phyloP scores from a whole-genome alignment of 2,797 vertebrate genomes.

The Trachops cirrhosus region DNA sequence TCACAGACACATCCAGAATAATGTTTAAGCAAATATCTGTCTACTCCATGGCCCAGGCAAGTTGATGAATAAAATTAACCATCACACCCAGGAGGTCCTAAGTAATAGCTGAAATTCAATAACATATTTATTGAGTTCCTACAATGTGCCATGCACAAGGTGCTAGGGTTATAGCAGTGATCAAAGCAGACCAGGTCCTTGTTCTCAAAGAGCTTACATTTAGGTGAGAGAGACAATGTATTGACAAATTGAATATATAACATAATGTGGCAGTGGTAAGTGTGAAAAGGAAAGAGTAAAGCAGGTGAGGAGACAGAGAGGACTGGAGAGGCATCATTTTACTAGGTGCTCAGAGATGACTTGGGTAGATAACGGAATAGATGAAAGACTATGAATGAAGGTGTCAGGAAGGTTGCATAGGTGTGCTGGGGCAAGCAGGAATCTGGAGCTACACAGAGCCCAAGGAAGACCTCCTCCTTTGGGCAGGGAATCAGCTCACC shows the following conservation, averaged over 20 bases:
- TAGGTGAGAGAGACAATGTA: neutral
- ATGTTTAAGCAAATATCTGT: neutral
- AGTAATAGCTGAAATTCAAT: neutral
- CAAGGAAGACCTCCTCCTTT: neutral
- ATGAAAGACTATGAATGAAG: neutral
- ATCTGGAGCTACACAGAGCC: neutral
- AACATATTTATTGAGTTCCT: neutral
- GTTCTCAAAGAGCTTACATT: neutral
- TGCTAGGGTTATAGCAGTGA: neutral
- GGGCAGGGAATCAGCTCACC: neutral
- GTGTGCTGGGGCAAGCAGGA: neutral
- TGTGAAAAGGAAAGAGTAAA: neutral
- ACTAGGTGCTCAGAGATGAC: neutral
- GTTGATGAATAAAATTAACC: neutral
- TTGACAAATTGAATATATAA: neutral
- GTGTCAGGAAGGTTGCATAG: rapidly evolving
- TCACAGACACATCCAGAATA: neutral
- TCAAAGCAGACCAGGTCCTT: neutral
- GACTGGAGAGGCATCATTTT: neutral
- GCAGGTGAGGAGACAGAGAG: neutral
- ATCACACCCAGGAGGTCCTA: neutral
- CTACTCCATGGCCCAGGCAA: neutral
- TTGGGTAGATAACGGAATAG: neutral
- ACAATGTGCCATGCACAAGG: neutral
- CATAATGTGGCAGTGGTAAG: neutral